A percentile compares a stretch with the other conserved stretches of the same genome.
phyloP scores from a whole-genome alignment of 2,113 vertebrate species.

The Xerus inauris region DNA sequence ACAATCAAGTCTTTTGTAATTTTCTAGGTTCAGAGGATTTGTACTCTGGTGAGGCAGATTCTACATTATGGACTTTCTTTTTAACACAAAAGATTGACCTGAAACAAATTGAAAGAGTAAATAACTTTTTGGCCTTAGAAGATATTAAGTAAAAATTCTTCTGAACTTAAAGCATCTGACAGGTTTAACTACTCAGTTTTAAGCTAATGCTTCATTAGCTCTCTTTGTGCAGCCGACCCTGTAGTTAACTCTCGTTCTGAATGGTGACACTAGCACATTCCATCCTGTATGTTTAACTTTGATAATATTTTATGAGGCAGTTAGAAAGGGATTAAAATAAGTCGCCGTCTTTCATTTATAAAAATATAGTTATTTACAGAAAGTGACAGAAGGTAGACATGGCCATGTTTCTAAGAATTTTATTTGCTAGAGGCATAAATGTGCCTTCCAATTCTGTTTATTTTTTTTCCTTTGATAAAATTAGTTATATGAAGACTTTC shows the following conservation, averaged over 20 bases:
- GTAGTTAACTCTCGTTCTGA: constrained; percentile 88
- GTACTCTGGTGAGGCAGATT: constrained; percentile 80
- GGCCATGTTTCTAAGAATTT: constrained; percentile 80
- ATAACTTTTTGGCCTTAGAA: constrained; percentile 85
- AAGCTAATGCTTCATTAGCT: constrained; percentile 89
- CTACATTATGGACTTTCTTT: constrained; percentile 88
- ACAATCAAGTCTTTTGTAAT: constrained; percentile 89
- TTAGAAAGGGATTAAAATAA: constrained; percentile 82
- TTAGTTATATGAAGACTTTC: constrained; percentile 83
- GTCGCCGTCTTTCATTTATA: constrained; percentile 81
- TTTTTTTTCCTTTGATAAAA: constrained; percentile 85
- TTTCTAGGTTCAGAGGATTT: constrained; percentile 87
- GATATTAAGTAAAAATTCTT: constrained; percentile 86
- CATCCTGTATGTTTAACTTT: constrained; percentile 78
- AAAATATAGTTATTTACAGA: constrained; percentile 76
- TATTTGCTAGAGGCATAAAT: constrained; percentile 83
- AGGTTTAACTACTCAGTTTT: constrained; percentile 89
- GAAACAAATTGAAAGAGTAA: constrained; percentile 89
- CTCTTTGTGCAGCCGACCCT: constrained; percentile 89
- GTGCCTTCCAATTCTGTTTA: constrained; percentile 77
- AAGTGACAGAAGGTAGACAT: constrained; percentile 82
- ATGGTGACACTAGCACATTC: constrained; percentile 85
- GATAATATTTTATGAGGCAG: constrained; percentile 80
- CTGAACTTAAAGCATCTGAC: constrained; percentile 89
- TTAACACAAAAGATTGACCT: constrained; percentile 88